Conservation (phyloP, 2,113 vertebrate species). For the Silurus meridionalis region DNA sequence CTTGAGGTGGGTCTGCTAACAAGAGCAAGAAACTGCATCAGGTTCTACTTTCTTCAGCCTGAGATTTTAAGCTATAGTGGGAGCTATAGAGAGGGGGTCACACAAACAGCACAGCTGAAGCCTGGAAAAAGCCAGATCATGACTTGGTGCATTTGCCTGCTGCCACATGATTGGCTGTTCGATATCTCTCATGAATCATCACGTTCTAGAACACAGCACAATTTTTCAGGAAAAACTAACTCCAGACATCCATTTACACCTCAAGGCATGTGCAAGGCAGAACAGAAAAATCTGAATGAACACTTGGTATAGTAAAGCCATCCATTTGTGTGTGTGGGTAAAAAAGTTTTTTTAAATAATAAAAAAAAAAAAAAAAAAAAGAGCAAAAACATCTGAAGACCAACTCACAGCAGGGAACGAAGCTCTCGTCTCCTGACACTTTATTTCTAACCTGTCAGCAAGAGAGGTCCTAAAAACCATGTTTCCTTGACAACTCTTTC, state of each 20-base stretch:
- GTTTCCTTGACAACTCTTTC: constrained; percentile 28
- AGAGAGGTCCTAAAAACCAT: constrained; percentile 27
- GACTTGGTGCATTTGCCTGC: neutral
- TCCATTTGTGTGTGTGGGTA: neutral
- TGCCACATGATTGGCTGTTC: neutral
- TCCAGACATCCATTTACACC: neutral
- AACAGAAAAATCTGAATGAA: neutral
- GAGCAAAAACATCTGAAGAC: constrained; percentile 10
- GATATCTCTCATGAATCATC: neutral
- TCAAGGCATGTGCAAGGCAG: neutral
- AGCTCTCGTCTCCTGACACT: constrained; percentile 6
- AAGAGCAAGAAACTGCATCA: neutral
- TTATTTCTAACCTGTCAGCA: constrained; percentile 41
- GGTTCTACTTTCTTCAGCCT: neutral
- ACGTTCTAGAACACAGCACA: neutral
- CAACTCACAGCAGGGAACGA: constrained; percentile 28
- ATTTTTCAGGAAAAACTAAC: neutral
- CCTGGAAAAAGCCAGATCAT: neutral
- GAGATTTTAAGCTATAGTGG: neutral
- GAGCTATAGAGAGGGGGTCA: neutral
- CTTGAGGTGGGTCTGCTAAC: neutral
- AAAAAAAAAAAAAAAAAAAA: neutral
- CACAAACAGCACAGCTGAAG: neutral
- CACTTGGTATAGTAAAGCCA: neutral
- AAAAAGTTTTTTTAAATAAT: too few species aligned